Evolutionary conservation across 2,113 vertebrate species (phyloP), one percentile per base, ranked within the genome.

Genomic region (Poeciliopsis retropinna): DNA sequence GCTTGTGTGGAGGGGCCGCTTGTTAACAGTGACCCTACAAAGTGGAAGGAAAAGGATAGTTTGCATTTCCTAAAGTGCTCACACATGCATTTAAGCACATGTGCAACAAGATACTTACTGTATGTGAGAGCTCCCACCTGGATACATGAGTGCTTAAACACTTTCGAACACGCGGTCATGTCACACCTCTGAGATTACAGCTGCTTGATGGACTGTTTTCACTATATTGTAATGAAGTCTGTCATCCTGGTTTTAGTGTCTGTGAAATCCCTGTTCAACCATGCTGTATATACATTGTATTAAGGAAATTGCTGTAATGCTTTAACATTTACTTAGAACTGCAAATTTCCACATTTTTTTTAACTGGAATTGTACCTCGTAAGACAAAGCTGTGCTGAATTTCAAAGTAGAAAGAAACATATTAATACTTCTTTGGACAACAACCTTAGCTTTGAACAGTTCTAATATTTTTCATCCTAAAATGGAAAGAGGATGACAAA

Each of bases 1-100:
- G 88, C 84, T 82, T 90, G 79, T 37, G 65, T 64, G 83, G 80
- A 85, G 78, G 51, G 83, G 79, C 15, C 68, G 85, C 88, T 92
- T 89, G 82, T 88, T 92, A 88, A 78, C 82, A 22, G 79, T 89
- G 85, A 90, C 90, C 90, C 84, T 71, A 81, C 85, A 71, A 80
- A 89, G 85, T 80, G 63, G 57, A 85, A 80, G 82, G 80, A 79
- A 89, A 80, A 66, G 70, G 81, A 87, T 82, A 61, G 80, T 80
- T 76, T 80, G 79, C 60, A 68, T 84, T 85, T 90, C 80, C 79
- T 85, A 72, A n/a, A 54, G 47, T 60, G 14, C 73, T 54, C 66
- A 31, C 75, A 61, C 39, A 64, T 71, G 54, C 64, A 75, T 19
- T 19, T 1, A 4, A 66, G 47, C 47, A 37, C 32, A 29, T 39